phyloP scores from a whole-genome alignment of 2,888 invertebrate genomes.

The Pyrochroa serraticornis region DNA sequence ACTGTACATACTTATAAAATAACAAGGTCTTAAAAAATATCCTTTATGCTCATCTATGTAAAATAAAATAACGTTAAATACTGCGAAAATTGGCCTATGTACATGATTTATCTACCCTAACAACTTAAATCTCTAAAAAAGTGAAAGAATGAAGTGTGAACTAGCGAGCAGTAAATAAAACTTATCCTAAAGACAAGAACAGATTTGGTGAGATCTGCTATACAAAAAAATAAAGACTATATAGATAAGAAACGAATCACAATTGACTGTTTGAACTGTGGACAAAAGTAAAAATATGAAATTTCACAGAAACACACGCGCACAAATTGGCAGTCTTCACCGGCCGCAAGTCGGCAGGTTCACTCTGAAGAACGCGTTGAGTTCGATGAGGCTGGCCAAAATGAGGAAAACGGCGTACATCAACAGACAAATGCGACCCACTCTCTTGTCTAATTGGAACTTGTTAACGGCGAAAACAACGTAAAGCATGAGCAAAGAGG shows the following conservation, averaged over 20 bases:
- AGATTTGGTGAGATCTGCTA: slow-evolving; percentile 12
- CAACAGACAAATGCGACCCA: slow-evolving; percentile 82
- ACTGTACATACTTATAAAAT: slow-evolving; percentile 19
- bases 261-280: slow-evolving; percentile 15
- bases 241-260: slow-evolving; percentile 12
- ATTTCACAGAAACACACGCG: slow-evolving; percentile 11
- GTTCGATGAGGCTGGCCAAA: slow-evolving; percentile 87
- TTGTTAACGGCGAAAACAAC: slow-evolving; percentile 84
- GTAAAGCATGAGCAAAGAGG: slow-evolving; percentile 83
- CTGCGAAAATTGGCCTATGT: slow-evolving; percentile 21
- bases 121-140: slow-evolving; percentile 5
- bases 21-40: slow-evolving; percentile 21
- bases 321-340: slow-evolving; percentile 45
- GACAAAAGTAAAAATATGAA: slow-evolving; percentile 17
- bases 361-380: slow-evolving; percentile 91
- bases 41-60: not conserved
- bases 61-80: slow-evolving; percentile 13
- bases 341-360: slow-evolving; percentile 85
- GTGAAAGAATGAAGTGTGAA: slow-evolving; percentile 7
- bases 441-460: slow-evolving; percentile 84
- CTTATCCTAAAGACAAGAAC: slow-evolving; percentile 4
- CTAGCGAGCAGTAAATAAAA: slow-evolving; percentile 1
- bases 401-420: slow-evolving; percentile 89
- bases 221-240: slow-evolving; percentile 1
- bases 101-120: slow-evolving; percentile 15